phyloP scores from a whole-genome alignment of 2,797 vertebrate species.

The Gymnothorax reevesii region DNA sequence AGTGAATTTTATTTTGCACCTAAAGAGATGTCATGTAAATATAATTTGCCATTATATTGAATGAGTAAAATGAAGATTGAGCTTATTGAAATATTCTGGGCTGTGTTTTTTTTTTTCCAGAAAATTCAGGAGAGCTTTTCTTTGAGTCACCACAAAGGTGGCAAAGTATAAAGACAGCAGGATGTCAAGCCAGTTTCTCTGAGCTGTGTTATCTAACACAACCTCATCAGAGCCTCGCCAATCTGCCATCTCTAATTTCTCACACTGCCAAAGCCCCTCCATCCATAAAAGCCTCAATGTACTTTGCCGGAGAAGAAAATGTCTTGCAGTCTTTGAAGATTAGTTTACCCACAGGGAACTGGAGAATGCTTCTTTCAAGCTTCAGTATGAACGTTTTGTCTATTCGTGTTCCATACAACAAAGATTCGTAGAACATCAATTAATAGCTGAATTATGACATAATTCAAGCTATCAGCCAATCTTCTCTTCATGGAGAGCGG shows the following conservation, averaged over 20 bases:
- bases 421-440: background rate
- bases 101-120: background rate
- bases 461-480: conserved; percentile 12
- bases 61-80: background rate
- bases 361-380: background rate
- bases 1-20: background rate
- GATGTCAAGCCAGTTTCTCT: background rate
- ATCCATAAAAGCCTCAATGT: background rate
- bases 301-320: background rate
- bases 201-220: conserved; percentile 12
- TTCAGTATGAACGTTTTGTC: background rate
- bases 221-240: background rate
- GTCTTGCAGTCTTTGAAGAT: conserved; percentile 1
- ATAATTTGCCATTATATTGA: background rate
- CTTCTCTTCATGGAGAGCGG: background rate
- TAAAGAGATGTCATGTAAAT: background rate
- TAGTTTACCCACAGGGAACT: background rate
- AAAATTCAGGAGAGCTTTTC: background rate
- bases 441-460: background rate
- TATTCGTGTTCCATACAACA: background rate
- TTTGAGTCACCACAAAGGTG: background rate
- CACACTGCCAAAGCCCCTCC: background rate
- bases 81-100: background rate
- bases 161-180: background rate
- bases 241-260: conserved; percentile 8